phyloP scores from a whole-genome alignment of 2,888 invertebrate species.

The Amorpha juglandis region DNA sequence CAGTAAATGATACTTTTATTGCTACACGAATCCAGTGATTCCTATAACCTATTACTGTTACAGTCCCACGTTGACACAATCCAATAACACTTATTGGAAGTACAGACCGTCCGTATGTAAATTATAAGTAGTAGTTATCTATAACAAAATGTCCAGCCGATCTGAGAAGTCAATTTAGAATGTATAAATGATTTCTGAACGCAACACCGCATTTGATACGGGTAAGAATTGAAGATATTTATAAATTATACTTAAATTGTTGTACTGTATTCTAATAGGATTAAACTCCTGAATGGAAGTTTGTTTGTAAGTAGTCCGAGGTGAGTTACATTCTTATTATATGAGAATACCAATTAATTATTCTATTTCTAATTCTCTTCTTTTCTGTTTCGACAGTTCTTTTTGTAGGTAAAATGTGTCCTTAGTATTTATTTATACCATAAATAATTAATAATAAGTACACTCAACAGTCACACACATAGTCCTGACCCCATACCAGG shows the following conservation, averaged over 20 bases:
- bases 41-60: neutral
- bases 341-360: too few relatives aligned
- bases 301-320: neutral
- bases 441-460: too few relatives aligned
- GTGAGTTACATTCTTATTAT: too few relatives aligned
- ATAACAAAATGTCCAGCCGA: neutral
- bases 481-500: too few relatives aligned
- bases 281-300: neutral
- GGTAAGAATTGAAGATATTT: constrained; percentile 6
- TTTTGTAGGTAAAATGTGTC: too few relatives aligned
- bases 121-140: constrained; percentile 3
- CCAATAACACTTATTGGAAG: neutral
- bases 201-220: neutral
- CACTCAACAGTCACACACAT: too few relatives aligned
- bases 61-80: neutral
- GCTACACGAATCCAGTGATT: neutral
- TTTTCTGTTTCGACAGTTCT: too few relatives aligned
- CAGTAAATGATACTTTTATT: neutral
- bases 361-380: too few relatives aligned
- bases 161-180: constrained; percentile 1
- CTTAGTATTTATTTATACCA: too few relatives aligned
- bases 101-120: constrained; percentile 3
- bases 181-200: neutral
- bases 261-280: neutral
- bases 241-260: neutral